Percentiles rank a stretch among this genome's conserved stretches.
phyloP scores from a whole-genome alignment of 2,888 invertebrate genomes.

The Sycophila texana region DNA sequence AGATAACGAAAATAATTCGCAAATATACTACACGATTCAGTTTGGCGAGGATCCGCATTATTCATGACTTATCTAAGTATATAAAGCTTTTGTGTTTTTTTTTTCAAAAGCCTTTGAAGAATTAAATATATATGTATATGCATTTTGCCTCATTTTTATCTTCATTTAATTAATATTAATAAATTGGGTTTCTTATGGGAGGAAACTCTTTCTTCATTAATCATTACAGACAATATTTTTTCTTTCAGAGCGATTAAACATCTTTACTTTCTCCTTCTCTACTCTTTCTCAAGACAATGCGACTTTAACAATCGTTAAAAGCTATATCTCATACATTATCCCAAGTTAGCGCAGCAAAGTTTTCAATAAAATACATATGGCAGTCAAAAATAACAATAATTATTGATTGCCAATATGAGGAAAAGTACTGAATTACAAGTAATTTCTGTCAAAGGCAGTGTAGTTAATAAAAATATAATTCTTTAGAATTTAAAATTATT shows the following conservation, averaged over 20 bases:
- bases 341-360: constrained; percentile 72
- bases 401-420: constrained; percentile 50
- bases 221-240: constrained; percentile 63
- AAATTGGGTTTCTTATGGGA: constrained; percentile 64
- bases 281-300: constrained; percentile 62
- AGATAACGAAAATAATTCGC: constrained; percentile 42
- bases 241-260: constrained; percentile 41
- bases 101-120: constrained; percentile 53
- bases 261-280: constrained; percentile 43
- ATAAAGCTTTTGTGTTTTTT: constrained; percentile 51
- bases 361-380: constrained; percentile 67
- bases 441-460: constrained; percentile 44
- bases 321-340: constrained; percentile 71
- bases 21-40: constrained; percentile 53
- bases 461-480: constrained; percentile 31
- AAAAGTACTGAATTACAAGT: constrained; percentile 44
- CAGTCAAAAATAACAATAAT: constrained; percentile 62
- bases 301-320: constrained; percentile 71
- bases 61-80: constrained; percentile 53
- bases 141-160: constrained; percentile 45
- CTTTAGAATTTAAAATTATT: constrained; percentile 14
- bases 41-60: constrained; percentile 52
- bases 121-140: constrained; percentile 55
- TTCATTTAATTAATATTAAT: constrained; percentile 50
- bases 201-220: constrained; percentile 64